Base-by-base conservation (phyloP, 2,888 invertebrate species). In the Oasisia sp. region DNA sequence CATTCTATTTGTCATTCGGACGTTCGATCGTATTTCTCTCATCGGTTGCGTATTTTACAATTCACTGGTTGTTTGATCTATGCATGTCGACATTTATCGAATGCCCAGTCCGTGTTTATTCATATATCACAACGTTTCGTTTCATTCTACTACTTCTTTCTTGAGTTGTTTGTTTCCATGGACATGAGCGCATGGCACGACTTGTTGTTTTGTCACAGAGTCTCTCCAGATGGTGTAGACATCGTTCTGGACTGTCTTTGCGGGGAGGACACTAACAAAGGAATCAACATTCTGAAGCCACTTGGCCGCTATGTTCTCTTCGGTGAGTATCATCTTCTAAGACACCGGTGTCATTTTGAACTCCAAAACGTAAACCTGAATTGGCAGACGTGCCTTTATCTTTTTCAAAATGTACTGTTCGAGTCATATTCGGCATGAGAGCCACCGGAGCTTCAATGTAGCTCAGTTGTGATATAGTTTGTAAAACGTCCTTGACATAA, bases 251-350 rank as follows among this genome's bases (percentile, higher is more conserved):
- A 98, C 96, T 98, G 98, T 95, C 97, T 98, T 93, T 98, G 98
- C 96, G 98, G 98, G 7, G 98, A 98, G 95, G 98, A 98, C 96
- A 98, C 98, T 96, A 98, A 98, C 97, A 97, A 98, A 94, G 98
- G 98, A 74, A 98, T 98, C 95, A 97, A 97, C 92, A 97, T 98
- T 89, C 97, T 98, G 94, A 98, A 98, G 96, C 98, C 98, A 5
- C 98, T 98, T 98, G 98, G 98, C 95, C 97, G 97, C 97, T 98
- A 98, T 96, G 97, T 98, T 95, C 97, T 98, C 89, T 98, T 98
- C 96, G 98, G 97, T 97, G 96, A 95, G 96, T 32, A 50, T 27
- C 32, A 91, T 74, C 74, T 74, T n/a, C 74, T 5, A 74, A 56
- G 56, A 56, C 56, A 9, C 19, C 56, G 56, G 11, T 11, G 56